Base-by-base conservation (phyloP, 2,888 invertebrate species). In the Linyphia triangularis region DNA sequence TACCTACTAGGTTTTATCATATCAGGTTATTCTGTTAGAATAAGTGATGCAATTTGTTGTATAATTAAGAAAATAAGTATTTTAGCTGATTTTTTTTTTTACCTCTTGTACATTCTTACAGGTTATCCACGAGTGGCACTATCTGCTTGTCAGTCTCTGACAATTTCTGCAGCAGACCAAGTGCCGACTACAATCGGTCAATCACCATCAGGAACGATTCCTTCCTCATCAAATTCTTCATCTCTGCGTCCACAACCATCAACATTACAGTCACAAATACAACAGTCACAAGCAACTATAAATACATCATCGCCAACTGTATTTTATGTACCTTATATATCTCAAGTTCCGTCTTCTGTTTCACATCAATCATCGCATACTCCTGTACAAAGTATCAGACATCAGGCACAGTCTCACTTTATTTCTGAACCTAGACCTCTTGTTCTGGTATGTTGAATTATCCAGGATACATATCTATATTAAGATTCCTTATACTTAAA, bases 261-360 rank as follows among this genome's bases (percentile, higher is more conserved):
- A 57, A 69, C 83, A 37, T 82, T 73, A 88, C 90, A 77, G 84
- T 88, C 88, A 85, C 89, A 69, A 82, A 43, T 85, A 83, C 77
- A 70, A 51, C 90, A 86, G 61, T 63, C 86, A 67, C 89, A 85
- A 61, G 30, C 89, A 84, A 59, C 65, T 79, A 75, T 88, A 88
- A 86, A 86, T 86, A 88, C 81, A 43, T 81, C 86, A 75, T 69
- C 86, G 10, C 78, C 79, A 40, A 51, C 85, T 59, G 73, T 85
- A 51, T 73, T 83, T 65, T 89, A 86, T 84, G 83, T 86, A 83
- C 89, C 89, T 26, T 89, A 90, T 89, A 75, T 89, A 65, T 77
- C 89, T 61, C 88, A 85, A 77, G 90, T 92, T 82, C 91, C 90
- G 63, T 85, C 91, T 84, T 89, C 90, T 69, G 86, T 90, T 40